phyloP scores from a whole-genome alignment of 1,140 invertebrate genomes.

The Xylocopa sonorina region DNA sequence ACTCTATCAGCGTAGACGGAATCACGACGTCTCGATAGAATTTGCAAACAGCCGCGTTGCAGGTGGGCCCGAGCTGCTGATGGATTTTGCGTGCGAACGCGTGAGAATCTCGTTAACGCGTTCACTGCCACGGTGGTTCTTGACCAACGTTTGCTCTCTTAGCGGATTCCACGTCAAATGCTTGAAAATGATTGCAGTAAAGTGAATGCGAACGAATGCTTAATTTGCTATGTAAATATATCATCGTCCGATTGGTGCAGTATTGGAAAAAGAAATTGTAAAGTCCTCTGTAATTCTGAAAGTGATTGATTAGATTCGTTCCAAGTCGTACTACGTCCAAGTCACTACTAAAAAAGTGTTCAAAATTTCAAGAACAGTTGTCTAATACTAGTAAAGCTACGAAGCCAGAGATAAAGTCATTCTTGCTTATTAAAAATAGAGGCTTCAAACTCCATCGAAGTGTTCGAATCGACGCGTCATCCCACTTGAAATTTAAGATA shows the following conservation, averaged over 20 bases:
- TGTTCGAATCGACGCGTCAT: neutral
- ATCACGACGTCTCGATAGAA: slow-evolving; percentile 26
- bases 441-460: too few species aligned
- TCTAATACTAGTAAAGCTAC: too few species aligned
- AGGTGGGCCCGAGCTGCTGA: neutral
- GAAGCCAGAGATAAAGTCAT: too few species aligned
- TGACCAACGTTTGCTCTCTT: too few species aligned
- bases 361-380: too few species aligned
- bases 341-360: too few species aligned
- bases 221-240: too few species aligned
- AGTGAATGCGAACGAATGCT: too few species aligned
- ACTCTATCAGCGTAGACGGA: slow-evolving; percentile 10
- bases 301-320: neutral
- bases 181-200: too few species aligned
- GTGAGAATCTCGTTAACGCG: slow-evolving; percentile 16
- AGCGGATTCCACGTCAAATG: neutral
- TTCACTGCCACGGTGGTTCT: too few species aligned
- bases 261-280: neutral
- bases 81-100: neutral
- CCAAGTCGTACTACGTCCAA: neutral
- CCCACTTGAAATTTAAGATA: neutral
- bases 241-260: neutral
- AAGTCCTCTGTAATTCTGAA: neutral
- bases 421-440: too few species aligned
- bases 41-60: slow-evolving; percentile 1